Evolutionary conservation across 2,113 vertebrate species (phyloP).

Genomic region (Leuciscus idus): DNA sequence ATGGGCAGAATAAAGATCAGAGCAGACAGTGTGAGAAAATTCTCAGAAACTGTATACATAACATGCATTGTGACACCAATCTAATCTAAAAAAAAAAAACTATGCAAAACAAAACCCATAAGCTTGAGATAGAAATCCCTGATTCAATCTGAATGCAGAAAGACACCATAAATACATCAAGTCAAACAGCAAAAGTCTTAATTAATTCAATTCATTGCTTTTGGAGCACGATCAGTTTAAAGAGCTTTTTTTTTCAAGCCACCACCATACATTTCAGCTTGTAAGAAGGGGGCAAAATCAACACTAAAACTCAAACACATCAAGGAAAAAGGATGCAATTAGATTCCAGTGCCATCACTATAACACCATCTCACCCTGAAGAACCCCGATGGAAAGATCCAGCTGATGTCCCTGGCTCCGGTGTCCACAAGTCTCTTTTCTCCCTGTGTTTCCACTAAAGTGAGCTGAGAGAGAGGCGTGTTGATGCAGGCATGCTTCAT

Average conservation of each 20-base stretch:
- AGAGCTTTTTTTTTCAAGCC: neutral
- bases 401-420: neutral
- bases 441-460: slow-evolving; percentile 29
- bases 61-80: too few relatives aligned
- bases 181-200: neutral
- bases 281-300: neutral
- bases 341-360: neutral
- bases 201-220: neutral
- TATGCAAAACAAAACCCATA: neutral
- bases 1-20: neutral
- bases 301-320: neutral
- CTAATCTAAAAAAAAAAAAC: neutral
- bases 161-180: neutral
- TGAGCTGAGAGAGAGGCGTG: slow-evolving; percentile 41
- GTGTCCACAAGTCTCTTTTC: slow-evolving; percentile 20
- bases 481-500: slow-evolving; percentile 58
- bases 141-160: neutral
- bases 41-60: neutral
- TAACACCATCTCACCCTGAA: slow-evolving; percentile 52
- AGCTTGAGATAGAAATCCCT: neutral
- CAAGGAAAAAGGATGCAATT: neutral
- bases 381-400: slow-evolving; percentile 45
- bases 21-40: neutral
- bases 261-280: neutral
- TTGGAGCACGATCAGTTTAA: neutral